These are phyloP conservation scores for Oncopodura yosiiana DNA, from an alignment of 1,140 invertebrate species.

Conservation along the genomic window DNA sequence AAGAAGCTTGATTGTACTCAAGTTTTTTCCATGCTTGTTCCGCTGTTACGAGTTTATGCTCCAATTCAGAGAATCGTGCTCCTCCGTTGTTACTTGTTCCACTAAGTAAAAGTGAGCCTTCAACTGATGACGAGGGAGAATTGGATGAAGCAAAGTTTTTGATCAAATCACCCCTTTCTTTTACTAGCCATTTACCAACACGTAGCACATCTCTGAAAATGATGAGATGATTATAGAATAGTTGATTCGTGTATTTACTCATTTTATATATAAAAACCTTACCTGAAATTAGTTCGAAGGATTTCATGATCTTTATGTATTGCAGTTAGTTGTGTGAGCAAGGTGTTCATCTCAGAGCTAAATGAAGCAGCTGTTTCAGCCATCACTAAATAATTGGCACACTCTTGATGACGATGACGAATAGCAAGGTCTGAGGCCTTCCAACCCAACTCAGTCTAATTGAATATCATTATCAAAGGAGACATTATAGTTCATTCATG, in stretches of 20 bases:
- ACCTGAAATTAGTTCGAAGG: constrained; percentile 29
- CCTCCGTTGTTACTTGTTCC: constrained; percentile 20
- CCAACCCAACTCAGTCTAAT: constrained; percentile 30
- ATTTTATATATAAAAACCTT: background rate
- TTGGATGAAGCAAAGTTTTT: constrained; percentile 26
- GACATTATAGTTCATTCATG: no score
- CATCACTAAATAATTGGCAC: constrained; percentile 32
- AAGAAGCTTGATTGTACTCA: constrained; percentile 1
- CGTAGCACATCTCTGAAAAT: constrained; percentile 26
- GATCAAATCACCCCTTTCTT: constrained; percentile 33
- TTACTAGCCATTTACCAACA: constrained; percentile 31
- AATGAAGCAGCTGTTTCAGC: constrained; percentile 28
- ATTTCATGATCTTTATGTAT: constrained; percentile 25
- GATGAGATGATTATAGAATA: background rate
- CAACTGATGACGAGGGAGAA: constrained; percentile 18
- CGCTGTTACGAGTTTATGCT: constrained; percentile 29
- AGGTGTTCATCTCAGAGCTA: constrained; percentile 15
- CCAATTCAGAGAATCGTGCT: constrained; percentile 28
- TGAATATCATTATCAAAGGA: constrained; percentile 6
- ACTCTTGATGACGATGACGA: constrained; percentile 26
- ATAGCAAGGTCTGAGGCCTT: constrained; percentile 28
- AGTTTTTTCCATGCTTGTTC: constrained; percentile 32
- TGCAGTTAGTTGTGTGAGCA: constrained; percentile 11
- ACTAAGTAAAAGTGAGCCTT: constrained; percentile 1
- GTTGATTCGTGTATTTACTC: background rate